Conservation (phyloP, 2,888 invertebrate genomes). For the Caenorhabditis plicata region DNA sequence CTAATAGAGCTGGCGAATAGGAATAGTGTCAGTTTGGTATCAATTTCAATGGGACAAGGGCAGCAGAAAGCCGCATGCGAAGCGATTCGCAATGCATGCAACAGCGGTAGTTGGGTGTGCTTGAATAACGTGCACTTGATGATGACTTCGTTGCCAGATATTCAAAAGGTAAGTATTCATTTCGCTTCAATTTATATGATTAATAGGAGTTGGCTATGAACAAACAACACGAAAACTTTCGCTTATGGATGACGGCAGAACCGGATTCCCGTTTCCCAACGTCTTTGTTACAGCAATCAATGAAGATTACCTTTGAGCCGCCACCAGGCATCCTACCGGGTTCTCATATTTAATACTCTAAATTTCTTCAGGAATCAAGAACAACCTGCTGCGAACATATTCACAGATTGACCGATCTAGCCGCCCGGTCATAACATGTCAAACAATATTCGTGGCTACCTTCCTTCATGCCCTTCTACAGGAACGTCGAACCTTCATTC, state of each 20-base stretch:
- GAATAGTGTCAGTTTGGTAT: conserved; percentile 70
- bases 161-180: conserved; percentile 71
- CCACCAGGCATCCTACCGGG: conserved; percentile 79
- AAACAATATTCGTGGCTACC: conserved; percentile 77
- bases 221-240: conserved; percentile 71
- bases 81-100: conserved; percentile 66
- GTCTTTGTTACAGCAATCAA: conserved; percentile 46
- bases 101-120: conserved; percentile 77
- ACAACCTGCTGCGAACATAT: conserved; percentile 72
- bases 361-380: no score
- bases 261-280: conserved; percentile 71
- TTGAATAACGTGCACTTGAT: conserved; percentile 81
- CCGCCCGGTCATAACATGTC: conserved; percentile 66
- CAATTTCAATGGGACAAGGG: conserved; percentile 69
- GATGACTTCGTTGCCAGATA: conserved; percentile 74
- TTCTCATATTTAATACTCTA: no score
- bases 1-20: conserved; percentile 75
- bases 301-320: conserved; percentile 67
- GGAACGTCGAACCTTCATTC: conserved; percentile 87
- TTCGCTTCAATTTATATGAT: not conserved
- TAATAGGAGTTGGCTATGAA: no score
- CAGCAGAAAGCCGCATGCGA: conserved; percentile 66
- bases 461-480: conserved; percentile 84
- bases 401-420: conserved; percentile 40
- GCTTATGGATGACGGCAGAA: conserved; percentile 85